Base-by-base conservation (phyloP, 2,797 vertebrate species). In the Pseudochirops corinnae region DNA sequence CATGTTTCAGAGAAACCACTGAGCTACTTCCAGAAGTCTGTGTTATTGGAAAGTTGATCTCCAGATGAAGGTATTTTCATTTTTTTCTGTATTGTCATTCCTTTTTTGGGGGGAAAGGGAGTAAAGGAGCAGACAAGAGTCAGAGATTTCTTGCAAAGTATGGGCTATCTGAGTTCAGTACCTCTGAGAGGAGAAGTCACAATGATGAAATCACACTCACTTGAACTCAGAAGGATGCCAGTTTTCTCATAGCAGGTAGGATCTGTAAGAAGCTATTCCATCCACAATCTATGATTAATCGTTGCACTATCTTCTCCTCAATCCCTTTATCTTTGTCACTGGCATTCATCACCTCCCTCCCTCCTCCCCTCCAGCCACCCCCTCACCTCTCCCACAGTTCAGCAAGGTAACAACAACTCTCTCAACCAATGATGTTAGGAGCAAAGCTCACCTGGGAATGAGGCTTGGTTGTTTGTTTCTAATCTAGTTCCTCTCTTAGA, bases 381-480 rank as follows among this genome's bases (percentile, higher is more conserved):
- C 60, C 18, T 7, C 0, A 21, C 9, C 28, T 52, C 55, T 96
- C 29, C 33, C 28, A 18, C 29, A 67, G 90, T 10, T 74, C 46
- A 57, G 3, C 74, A 26, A n/a, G 28, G 10, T 50, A 93, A 28
- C 7, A 31, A 53, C 56, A 21, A 52, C 55, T 50, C 87, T 95
- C 94, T n/a, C 9, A 57, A 60, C 46, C 93, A 91, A 4, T 28
- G 28, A 95, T 56, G 62, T 46, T 87, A 26, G 39, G 6, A 82
- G 67, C n/a, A 82, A 82, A 82, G 74, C 16, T 93, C 55, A 57
- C 31, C 53, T 95, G 90, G 62, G 55, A 94, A 92, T 95, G 21
- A 50, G 0, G 74, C 26, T 82, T 10, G 3, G 1, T 9, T 18
- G 5, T 46, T 87, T 87, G 46, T 24, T 87, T 87, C 46, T 91